Evolutionary conservation across 2,888 invertebrate genomes (phyloP), one percentile per base, ranked within the genome.

Genomic region (Amphipoea oculea): DNA sequence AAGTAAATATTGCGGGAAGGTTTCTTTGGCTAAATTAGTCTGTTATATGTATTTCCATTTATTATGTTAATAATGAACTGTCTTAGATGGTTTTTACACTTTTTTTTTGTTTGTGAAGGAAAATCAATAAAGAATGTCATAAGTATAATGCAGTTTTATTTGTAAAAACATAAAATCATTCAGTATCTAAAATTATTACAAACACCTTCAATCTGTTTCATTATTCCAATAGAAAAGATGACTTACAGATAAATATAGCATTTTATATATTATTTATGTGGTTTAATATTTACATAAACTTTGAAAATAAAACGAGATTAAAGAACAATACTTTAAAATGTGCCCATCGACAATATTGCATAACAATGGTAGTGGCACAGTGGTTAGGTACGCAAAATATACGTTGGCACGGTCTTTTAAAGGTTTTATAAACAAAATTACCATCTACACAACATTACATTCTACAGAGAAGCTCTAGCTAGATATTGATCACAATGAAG

Each of bases 51-150:
- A 86, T 82, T 83, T 82, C 74, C 77, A 86, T 78, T 83, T 88
- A 82, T 88, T 84, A 83, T 84, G 76, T 87, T 78, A 82, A 72
- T 80, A 84, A 84, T 73, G 48, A 81, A 79, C 82, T 88, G 62
- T 89, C 87, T 80, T 84, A 84, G 82, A 88, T 82, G 76, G 81
- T 80, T 81, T 75, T 69, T 77, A 78, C 71, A 84, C 69, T 85
- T 87, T 90, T 45, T 91, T 90, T 91, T 90, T 88, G 93, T 93
- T 93, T 94, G 94, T 95, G 96, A 94, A 95, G 96, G 96, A 95
- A 96, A 95, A 95, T 93, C 95, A 96, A 96, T 96, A 96, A 96
- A 96, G 93, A 93, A 91, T 92, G 92, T 93, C 93, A 92, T 92
- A 84, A 90, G 86, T 89, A 86, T 89, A 88, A 83, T 84, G 85